phyloP scores from a whole-genome alignment of 2,797 vertebrate species.

The Diglossa cyanea region DNA sequence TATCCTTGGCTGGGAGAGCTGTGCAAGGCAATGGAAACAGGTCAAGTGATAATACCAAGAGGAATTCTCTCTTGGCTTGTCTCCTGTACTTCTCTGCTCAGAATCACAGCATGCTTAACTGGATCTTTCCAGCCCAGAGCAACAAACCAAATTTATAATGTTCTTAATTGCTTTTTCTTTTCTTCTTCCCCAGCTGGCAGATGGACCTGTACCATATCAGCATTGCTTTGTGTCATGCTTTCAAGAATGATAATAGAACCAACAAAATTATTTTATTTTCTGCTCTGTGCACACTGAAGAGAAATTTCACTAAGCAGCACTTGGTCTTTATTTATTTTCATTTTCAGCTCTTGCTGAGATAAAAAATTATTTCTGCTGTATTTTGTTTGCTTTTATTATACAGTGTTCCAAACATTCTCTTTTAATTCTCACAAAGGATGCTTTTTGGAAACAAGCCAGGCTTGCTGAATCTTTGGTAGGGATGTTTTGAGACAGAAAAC shows the following conservation, averaged over 20 bases:
- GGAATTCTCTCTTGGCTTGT: not conserved
- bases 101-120: constrained; percentile 1
- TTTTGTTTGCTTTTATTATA: constrained; percentile 15
- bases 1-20: not conserved
- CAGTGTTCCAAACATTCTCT: not conserved
- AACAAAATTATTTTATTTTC: constrained; percentile 28
- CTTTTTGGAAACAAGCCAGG: not conserved
- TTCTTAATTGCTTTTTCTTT: constrained; percentile 59
- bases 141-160: constrained; percentile 38
- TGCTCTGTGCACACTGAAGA: not conserved
- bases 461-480: not conserved
- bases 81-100: not conserved
- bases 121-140: constrained; percentile 16
- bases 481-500: not conserved
- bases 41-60: not conserved
- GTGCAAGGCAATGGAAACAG: not conserved
- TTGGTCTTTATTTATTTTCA: constrained; percentile 8
- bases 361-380: not conserved
- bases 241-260: not conserved
- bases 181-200: constrained; percentile 28
- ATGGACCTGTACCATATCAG: not conserved
- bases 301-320: not conserved
- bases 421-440: not conserved
- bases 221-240: not conserved
- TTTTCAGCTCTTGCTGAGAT: not conserved